Percentiles rank a stretch among this genome's conserved stretches.
Conservation (phyloP, 2,113 vertebrate genomes). For the Gallinago jamesoni region DNA sequence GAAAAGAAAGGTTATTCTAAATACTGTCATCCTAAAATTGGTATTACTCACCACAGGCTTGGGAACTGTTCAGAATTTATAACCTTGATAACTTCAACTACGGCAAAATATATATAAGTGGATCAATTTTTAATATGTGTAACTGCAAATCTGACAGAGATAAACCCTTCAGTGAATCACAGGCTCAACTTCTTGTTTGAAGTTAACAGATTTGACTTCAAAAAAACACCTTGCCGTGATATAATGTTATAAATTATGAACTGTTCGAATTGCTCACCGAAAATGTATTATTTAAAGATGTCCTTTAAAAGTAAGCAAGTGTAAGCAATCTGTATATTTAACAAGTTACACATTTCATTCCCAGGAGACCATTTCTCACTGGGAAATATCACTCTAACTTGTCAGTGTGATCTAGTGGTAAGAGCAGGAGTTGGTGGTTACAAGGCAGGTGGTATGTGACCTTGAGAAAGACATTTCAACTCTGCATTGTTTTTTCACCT, state of each 20-base stretch:
- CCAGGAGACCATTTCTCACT: not conserved
- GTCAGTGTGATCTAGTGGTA: not conserved
- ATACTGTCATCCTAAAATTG: not conserved
- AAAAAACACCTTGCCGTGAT: not conserved
- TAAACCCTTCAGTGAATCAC: conserved; percentile 15
- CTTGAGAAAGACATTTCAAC: not conserved
- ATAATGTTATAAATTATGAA: not conserved
- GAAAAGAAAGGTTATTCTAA: not conserved
- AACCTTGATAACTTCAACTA: not conserved
- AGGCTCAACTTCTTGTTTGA: conserved; percentile 5
- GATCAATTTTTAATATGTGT: conserved; percentile 28
- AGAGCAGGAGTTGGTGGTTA: not conserved
- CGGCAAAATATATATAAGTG: not conserved
- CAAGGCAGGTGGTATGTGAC: not conserved
- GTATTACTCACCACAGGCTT: not conserved
- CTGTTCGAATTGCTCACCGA: not conserved
- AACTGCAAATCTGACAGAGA: conserved; percentile 42
- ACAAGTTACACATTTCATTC: not conserved
- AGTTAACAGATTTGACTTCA: not conserved
- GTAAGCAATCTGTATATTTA: not conserved
- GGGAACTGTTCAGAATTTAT: conserved; percentile 1
- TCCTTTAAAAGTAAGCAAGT: not conserved
- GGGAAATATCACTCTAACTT: not conserved
- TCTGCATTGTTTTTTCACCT: not conserved
- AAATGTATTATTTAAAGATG: not conserved